Evolutionary conservation across 2,797 vertebrate genomes (phyloP).

Genomic region (Clamator glandarius): DNA sequence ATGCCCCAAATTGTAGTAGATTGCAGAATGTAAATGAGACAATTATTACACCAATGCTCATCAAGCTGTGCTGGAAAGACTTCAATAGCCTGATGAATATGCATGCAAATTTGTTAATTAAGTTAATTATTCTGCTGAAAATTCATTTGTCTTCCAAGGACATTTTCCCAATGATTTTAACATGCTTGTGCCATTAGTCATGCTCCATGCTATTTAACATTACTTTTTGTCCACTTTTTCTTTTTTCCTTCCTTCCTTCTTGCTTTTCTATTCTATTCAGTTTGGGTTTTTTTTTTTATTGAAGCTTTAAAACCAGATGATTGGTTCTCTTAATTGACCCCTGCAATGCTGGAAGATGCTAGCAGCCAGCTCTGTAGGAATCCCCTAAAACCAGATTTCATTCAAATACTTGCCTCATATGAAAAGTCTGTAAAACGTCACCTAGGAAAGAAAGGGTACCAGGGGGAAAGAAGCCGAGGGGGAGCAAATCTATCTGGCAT

Average conservation of each 20-base stretch:
- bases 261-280: slow-evolving; percentile 54
- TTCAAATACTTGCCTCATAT: slow-evolving; percentile 70
- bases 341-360: slow-evolving; percentile 59
- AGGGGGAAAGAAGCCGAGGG: not conserved
- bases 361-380: slow-evolving; percentile 68
- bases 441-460: slow-evolving; percentile 29
- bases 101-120: slow-evolving; percentile 99
- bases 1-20: slow-evolving; percentile 92
- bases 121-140: slow-evolving; percentile 99
- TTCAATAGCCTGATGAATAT: slow-evolving; percentile 99
- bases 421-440: slow-evolving; percentile 69
- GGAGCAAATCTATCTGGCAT: slow-evolving; percentile 31
- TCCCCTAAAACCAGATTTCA: slow-evolving; percentile 67
- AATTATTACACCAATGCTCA: slow-evolving; percentile 99
- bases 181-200: slow-evolving; percentile 99
- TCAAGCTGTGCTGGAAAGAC: slow-evolving; percentile 99
- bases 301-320: slow-evolving; percentile 72
- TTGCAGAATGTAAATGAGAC: slow-evolving; percentile 99
- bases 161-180: slow-evolving; percentile 99
- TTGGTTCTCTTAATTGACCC: slow-evolving; percentile 74
- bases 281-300: slow-evolving; percentile 55
- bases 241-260: slow-evolving; percentile 68
- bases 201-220: slow-evolving; percentile 94
- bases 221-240: slow-evolving; percentile 93
- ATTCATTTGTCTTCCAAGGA: slow-evolving; percentile 99